phyloP scores from a whole-genome alignment of 2,113 vertebrate genomes.

The Sarotherodon lohbergeri region DNA sequence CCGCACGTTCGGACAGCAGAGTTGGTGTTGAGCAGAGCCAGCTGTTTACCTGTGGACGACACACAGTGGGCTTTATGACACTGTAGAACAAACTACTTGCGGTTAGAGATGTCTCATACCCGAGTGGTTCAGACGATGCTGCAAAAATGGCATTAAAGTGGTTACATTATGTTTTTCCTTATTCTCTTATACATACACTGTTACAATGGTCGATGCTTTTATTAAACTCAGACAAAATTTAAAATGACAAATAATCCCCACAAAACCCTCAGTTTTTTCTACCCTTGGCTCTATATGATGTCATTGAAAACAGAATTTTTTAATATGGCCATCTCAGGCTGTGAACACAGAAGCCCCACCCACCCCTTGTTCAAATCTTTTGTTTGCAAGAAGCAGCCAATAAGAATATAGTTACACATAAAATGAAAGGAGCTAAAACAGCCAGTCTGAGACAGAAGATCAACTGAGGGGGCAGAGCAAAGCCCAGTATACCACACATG shows the following conservation, averaged over 20 bases:
- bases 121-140: neutral
- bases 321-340: neutral
- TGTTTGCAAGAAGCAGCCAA: neutral
- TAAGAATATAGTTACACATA: neutral
- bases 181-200: neutral
- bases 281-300: neutral
- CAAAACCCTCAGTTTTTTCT: neutral
- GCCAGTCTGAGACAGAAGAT: neutral
- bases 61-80: neutral
- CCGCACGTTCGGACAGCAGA: conserved; percentile 93
- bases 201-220: neutral
- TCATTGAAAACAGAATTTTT: neutral
- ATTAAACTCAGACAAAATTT: neutral
- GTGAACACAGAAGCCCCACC: neutral
- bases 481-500: neutral
- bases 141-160: neutral
- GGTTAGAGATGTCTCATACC: neutral
- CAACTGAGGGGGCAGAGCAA: neutral
- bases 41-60: conserved; percentile 83
- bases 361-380: neutral
- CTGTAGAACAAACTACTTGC: neutral
- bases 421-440: neutral
- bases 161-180: neutral
- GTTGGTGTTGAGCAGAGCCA: conserved; percentile 89
- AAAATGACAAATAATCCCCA: neutral